These are phyloP conservation scores for Psix sp. DNA, from an alignment of 1,140 invertebrate genomes.

Conservation along the genomic window DNA sequence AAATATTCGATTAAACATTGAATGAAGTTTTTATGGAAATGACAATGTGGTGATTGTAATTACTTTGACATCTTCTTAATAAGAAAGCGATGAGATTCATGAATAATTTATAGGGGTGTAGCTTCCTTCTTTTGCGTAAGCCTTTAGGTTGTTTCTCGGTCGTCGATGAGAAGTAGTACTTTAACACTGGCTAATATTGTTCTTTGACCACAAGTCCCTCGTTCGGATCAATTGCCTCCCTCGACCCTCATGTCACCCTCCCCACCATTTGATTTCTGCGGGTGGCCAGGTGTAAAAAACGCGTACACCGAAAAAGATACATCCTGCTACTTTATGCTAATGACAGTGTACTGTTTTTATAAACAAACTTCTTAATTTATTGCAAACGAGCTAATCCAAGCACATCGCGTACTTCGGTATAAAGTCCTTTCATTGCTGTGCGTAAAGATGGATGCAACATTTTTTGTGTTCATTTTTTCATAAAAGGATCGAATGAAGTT, in stretches of 20 bases:
- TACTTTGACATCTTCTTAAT: constrained; percentile 4
- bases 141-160: constrained; percentile 52
- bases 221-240: constrained; percentile 20
- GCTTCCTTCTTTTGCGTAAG: constrained; percentile 15
- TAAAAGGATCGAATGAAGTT: background rate
- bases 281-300: constrained; percentile 72
- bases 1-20: too few species aligned
- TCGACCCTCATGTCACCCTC: constrained; percentile 46
- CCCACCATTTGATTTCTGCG: constrained; percentile 63
- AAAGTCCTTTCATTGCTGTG: too few species aligned
- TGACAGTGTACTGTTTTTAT: too few species aligned
- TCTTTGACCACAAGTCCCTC: constrained; percentile 50
- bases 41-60: background rate
- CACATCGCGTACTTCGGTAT: too few species aligned
- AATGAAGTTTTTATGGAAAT: too few species aligned
- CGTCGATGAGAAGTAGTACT: constrained; percentile 9
- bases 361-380: too few species aligned
- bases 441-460: too few species aligned
- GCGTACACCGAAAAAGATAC: constrained; percentile 58
- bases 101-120: constrained; percentile 65
- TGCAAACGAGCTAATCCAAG: too few species aligned
- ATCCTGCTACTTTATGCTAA: constrained; percentile 48
- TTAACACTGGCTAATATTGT: constrained; percentile 68
- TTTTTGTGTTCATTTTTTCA: too few species aligned
- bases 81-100: constrained; percentile 45